These are phyloP conservation scores for Tympanuchus pallidicinctus DNA, from an alignment of 2,113 vertebrate species.

Conservation along the genomic window DNA sequence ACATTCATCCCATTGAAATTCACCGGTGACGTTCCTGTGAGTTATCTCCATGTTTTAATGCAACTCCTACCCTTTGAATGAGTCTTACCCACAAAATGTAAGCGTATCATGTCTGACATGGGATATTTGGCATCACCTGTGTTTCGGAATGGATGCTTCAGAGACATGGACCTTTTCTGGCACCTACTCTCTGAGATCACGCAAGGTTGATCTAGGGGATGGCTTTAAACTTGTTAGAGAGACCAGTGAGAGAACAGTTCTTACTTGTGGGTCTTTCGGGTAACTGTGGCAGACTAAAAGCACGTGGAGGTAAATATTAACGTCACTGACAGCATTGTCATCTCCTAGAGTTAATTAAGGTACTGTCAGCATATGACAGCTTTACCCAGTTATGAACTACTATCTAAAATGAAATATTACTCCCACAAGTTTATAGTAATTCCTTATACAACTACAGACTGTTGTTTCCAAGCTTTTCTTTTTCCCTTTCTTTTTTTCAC, in stretches of 20 bases:
- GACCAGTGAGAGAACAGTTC: fast-evolving
- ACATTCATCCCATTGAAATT: not conserved
- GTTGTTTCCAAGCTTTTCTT: not conserved
- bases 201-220: not conserved
- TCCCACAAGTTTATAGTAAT: not conserved
- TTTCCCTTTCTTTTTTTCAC: not conserved
- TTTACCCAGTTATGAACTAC: not conserved
- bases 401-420: not conserved
- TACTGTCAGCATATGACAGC: not conserved
- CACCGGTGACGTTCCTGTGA: not conserved
- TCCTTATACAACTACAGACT: fast-evolving
- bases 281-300: not conserved
- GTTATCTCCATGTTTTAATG: fast-evolving
- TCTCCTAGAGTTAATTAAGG: not conserved
- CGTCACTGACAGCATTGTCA: not conserved
- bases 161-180: not conserved
- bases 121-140: fast-evolving
- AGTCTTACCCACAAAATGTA: not conserved
- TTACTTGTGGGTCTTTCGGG: not conserved
- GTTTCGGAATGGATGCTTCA: not conserved
- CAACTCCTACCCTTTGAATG: fast-evolving
- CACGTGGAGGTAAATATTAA: not conserved
- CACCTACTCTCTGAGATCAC: fast-evolving
- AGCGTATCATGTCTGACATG: not conserved
- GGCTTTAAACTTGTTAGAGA: not conserved